Evolutionary conservation across 1,140 invertebrate genomes (phyloP), one percentile per base, ranked within the genome.

Genomic region (Rhopalosiphum padi): DNA sequence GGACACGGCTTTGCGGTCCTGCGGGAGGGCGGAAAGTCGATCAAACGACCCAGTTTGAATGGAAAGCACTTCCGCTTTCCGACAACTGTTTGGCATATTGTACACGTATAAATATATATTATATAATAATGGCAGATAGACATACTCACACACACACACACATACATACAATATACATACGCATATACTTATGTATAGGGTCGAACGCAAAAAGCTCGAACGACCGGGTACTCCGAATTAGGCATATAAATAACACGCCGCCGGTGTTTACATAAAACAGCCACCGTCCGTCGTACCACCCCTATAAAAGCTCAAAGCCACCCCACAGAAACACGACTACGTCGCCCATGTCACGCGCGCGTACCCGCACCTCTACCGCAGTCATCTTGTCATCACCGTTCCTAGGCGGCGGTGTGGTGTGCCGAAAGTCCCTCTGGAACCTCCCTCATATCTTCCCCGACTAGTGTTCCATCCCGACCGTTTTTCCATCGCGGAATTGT

Each of bases 51-150:
- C 68, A 77, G 77, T 48, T 51, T 48, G 68, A 83, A 91, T 51
- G 90, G 90, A 83, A 91, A 91, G n/a, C 68, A 83, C 90, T 91
- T 91, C 90, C 90, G 90, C 68, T 91, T 23, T 83, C 46, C 43
- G 90, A 2, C 53, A 43, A 68, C 30, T 43, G 89, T 37, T 60
- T 37, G 51, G 88, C 60, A 68, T 68, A 68, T 68, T 68, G 30
- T 30, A 22, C 88, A 37, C 35, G 51, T 37, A 35, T 53, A 90
- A 0, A 22, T 53, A 53, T 89, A 89, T 87, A 83, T 46, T 41
- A 83, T 85, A 85, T 37, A 37, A 86, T 86, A 15, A 86, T 25
- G 37, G 37, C 25, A 86, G 9, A 86, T 41, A 43, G 30, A 68
- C 11, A 4, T 30, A 15, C 60, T 5, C 60, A 15, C 60, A n/a